These are phyloP conservation scores for Onychomys torridus DNA, from an alignment of 2,797 vertebrate species.

Conservation along the genomic window DNA sequence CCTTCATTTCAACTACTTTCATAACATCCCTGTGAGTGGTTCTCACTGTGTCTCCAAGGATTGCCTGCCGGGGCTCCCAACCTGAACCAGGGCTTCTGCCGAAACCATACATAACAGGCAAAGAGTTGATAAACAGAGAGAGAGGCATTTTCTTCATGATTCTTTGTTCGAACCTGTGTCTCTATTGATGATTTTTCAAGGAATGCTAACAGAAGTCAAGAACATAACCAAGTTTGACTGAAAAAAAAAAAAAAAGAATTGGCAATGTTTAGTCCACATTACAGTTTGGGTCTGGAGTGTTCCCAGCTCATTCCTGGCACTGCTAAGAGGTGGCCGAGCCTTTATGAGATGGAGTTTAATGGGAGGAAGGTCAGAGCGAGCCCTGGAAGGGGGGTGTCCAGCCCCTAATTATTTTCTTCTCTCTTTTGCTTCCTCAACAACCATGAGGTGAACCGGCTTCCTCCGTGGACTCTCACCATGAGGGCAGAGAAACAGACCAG, in stretches of 20 bases:
- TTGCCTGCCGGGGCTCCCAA: background rate
- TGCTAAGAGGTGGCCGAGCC: background rate
- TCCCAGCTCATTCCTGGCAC: background rate
- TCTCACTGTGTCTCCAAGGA: background rate
- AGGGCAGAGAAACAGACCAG: background rate
- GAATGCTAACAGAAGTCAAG: background rate
- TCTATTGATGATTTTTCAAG: constrained; percentile 35
- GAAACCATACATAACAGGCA: constrained; percentile 13
- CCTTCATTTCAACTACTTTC: constrained; percentile 15
- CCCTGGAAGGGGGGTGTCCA: background rate
- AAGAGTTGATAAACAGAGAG: background rate
- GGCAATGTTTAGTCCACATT: background rate
- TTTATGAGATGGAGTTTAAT: background rate
- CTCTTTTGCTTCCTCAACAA: background rate
- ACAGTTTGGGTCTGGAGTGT: background rate
- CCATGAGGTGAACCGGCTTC: background rate
- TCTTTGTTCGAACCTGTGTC: background rate
- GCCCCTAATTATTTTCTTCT: background rate
- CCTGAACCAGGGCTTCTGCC: background rate
- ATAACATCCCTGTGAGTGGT: background rate
- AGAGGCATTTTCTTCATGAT: background rate
- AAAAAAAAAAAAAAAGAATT: background rate
- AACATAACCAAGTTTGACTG: constrained; percentile 33
- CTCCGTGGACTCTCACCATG: background rate
- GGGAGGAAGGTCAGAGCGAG: background rate